phyloP scores from a whole-genome alignment of 2,113 vertebrate species.

The Marcusenius ussheri region DNA sequence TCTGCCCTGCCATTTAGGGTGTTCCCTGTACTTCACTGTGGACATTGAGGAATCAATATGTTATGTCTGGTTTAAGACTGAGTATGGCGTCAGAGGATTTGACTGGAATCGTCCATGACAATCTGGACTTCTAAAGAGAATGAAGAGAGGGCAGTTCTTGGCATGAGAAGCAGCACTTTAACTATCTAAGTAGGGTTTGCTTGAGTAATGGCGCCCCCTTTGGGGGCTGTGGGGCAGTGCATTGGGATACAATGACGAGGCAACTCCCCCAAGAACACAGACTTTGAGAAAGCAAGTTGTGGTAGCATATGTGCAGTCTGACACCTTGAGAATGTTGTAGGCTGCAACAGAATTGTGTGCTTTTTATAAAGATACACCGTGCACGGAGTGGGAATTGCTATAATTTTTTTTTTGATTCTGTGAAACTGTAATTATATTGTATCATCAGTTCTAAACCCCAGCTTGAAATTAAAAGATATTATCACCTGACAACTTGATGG shows the following conservation, averaged over 20 bases:
- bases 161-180: neutral
- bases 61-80: neutral
- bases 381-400: neutral
- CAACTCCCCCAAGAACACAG: neutral
- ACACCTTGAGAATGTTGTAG: neutral
- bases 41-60: neutral
- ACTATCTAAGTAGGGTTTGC: neutral
- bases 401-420: neutral
- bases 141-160: neutral
- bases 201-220: neutral
- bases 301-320: neutral
- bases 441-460: neutral
- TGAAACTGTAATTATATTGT: neutral
- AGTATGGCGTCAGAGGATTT: neutral
- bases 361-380: neutral
- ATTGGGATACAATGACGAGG: neutral
- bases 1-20: neutral
- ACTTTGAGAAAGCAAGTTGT: neutral
- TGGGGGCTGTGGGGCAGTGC: neutral
- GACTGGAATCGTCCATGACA: neutral
- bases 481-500: neutral
- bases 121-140: neutral
- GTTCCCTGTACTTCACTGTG: neutral
- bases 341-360: neutral
- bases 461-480: neutral